Conservation (phyloP, 2,888 invertebrate species). For the Aspidiotus destructor region DNA sequence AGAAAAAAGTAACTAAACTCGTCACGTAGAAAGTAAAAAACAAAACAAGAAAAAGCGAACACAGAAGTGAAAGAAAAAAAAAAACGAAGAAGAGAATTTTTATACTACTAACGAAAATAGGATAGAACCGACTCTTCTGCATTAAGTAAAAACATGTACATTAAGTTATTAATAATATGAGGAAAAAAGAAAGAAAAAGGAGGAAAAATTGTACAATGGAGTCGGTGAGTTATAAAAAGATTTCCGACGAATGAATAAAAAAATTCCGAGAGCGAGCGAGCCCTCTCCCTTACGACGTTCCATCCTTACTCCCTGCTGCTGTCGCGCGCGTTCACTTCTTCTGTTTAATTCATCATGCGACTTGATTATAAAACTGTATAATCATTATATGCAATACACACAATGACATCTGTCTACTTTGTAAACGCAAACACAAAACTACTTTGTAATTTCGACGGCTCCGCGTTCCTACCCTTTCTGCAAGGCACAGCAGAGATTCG, state of each 20-base stretch:
- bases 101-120: constrained; percentile 30
- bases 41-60: constrained; percentile 13
- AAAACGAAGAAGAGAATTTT: constrained; percentile 14
- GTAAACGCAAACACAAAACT: constrained; percentile 31
- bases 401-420: constrained; percentile 33
- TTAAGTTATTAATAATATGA: constrained; percentile 33
- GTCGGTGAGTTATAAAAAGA: constrained; percentile 33
- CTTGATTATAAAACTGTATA: constrained; percentile 33
- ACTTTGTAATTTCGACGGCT: constrained; percentile 28
- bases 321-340: constrained; percentile 20
- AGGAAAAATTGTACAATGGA: constrained; percentile 26
- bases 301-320: constrained; percentile 8
- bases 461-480: neutral
- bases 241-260: constrained; percentile 29
- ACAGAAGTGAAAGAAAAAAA: constrained; percentile 14
- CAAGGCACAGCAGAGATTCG: neutral
- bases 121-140: constrained; percentile 28
- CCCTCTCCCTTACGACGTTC: constrained; percentile 8
- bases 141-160: constrained; percentile 32
- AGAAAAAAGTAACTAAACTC: too few relatives aligned
- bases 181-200: constrained; percentile 19
- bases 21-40: constrained; percentile 11
- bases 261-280: constrained; percentile 16
- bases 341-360: constrained; percentile 33
- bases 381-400: constrained; percentile 32